Conservation (phyloP, 2,888 invertebrate genomes). For the Drosophila maculinotata region DNA sequence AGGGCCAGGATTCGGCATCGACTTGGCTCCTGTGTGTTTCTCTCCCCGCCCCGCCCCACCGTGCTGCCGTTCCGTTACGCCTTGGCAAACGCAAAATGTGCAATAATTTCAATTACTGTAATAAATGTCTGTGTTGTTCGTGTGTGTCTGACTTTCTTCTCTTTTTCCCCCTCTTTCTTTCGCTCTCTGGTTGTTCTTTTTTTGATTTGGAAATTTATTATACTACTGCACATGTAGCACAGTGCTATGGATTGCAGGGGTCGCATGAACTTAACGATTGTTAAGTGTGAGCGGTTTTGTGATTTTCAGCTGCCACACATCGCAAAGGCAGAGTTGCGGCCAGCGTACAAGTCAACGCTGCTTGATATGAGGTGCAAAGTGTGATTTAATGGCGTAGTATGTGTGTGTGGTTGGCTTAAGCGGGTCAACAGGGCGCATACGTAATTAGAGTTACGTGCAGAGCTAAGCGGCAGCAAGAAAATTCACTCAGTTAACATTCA, state of each 20-base stretch:
- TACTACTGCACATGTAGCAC: slow-evolving; percentile 38
- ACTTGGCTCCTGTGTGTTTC: not conserved
- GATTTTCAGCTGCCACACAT: slow-evolving; percentile 54
- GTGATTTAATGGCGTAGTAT: slow-evolving; percentile 53
- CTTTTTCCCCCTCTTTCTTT: not conserved
- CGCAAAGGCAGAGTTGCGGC: slow-evolving; percentile 3
- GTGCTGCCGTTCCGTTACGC: too few species aligned
- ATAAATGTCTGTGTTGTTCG: slow-evolving; percentile 79
- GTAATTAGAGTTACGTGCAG: slow-evolving; percentile 43
- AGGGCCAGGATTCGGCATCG: slow-evolving; percentile 31
- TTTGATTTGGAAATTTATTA: slow-evolving; percentile 63
- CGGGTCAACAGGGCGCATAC: slow-evolving; percentile 53
- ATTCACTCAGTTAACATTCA: slow-evolving; percentile 7
- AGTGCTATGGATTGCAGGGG: slow-evolving; percentile 45
- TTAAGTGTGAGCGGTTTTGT: slow-evolving; percentile 65
- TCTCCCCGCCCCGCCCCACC: too few species aligned
- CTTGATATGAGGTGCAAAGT: slow-evolving; percentile 66
- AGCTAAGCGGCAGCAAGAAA: slow-evolving; percentile 9
- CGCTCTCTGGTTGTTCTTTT: not conserved
- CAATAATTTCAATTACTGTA: slow-evolving; percentile 84
- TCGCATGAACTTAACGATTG: slow-evolving; percentile 66
- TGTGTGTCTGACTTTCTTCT: slow-evolving; percentile 25
- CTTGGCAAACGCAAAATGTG: slow-evolving; percentile 79
- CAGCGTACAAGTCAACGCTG: slow-evolving; percentile 28
- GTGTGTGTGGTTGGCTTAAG: slow-evolving; percentile 30